Conservation (phyloP, 2,113 vertebrate species). For the Oenanthe oenanthe region DNA sequence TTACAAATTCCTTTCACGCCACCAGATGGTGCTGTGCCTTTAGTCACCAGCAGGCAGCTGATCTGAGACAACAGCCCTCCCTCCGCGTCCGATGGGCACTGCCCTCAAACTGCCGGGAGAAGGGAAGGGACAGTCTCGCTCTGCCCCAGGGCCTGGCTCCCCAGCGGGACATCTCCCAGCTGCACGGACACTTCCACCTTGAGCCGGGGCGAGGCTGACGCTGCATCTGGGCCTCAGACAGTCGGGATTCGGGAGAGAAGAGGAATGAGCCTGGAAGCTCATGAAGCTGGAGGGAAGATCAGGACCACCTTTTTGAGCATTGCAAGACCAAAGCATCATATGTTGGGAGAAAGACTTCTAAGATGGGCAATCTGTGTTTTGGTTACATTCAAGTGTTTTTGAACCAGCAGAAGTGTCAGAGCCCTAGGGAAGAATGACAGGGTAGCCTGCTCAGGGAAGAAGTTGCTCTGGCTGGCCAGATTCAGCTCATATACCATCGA, state of each 20-base stretch:
- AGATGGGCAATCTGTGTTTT: neutral
- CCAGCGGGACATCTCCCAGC: neutral
- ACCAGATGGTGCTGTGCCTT: conserved; percentile 50
- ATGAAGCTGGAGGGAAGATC: neutral
- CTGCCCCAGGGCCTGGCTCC: neutral
- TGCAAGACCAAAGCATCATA: neutral
- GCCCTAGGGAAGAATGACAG: neutral
- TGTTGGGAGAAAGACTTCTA: neutral
- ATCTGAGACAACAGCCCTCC: neutral
- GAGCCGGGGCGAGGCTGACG: neutral
- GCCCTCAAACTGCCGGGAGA: neutral
- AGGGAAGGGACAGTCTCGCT: neutral
- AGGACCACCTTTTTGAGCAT: neutral
- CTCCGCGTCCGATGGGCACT: rapidly evolving
- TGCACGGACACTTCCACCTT: neutral
- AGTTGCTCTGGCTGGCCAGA: neutral
- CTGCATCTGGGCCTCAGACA: neutral
- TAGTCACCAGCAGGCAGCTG: neutral
- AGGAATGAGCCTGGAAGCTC: neutral
- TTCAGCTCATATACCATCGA: neutral
- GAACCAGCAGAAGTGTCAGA: neutral
- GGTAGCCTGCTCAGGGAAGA: neutral
- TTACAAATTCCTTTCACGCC: neutral
- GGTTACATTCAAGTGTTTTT: neutral
- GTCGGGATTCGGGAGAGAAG: neutral